phyloP scores from a whole-genome alignment of 2,888 invertebrate species.

The Poecilobothrus nobilitatus region DNA sequence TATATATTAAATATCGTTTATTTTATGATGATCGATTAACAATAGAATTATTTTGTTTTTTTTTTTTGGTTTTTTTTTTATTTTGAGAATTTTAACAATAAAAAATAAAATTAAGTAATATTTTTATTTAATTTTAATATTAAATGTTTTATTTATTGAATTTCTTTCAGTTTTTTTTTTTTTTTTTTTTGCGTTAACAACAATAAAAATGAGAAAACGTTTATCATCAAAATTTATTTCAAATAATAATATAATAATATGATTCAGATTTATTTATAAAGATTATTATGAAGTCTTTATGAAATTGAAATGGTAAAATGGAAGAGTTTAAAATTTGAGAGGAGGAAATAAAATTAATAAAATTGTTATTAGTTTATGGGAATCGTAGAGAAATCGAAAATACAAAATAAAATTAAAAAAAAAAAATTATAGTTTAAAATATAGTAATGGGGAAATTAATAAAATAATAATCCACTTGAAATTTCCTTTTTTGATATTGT shows the following conservation, averaged over 20 bases:
- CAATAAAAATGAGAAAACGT: background rate
- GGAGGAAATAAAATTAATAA: background rate
- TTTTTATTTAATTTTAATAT: background rate
- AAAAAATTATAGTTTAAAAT: no score
- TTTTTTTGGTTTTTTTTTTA: background rate
- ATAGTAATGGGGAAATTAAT: no score
- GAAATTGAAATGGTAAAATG: no score
- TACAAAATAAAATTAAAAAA: no score
- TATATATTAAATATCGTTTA: background rate
- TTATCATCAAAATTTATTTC: background rate
- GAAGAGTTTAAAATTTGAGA: background rate
- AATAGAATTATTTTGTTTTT: background rate
- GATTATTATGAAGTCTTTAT: background rate
- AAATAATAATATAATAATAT: no score
- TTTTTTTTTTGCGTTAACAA: background rate
- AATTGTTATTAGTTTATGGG: no score
- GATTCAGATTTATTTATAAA: background rate
- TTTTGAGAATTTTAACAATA: background rate
- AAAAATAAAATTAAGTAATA: no score
- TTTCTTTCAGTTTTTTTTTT: background rate
- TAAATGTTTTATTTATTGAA: background rate
- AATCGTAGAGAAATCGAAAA: no score
- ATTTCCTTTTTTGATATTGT: no score
- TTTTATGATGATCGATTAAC: conserved; percentile 1
- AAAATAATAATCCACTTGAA: no score